Evolutionary conservation across 2,888 invertebrate genomes (phyloP), one percentile per base, ranked within the genome.

Genomic region (Amiota minor): DNA sequence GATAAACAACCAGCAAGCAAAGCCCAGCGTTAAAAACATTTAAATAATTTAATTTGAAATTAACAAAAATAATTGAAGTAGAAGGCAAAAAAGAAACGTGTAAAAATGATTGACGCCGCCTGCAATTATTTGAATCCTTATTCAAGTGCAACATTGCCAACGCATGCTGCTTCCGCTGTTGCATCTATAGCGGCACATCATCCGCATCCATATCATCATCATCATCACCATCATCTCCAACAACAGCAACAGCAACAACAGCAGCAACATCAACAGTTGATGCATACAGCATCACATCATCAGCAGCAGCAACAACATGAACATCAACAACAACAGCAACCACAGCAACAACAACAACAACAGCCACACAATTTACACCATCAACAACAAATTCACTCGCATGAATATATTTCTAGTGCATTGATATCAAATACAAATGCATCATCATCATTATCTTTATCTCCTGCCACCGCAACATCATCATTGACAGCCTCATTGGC

Each of bases 111-210:
- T 84, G 88, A 89, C 75, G 86, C 88, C 62, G 82, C 88, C 61
- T 88, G 89, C 78, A 89, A 88, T 82, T 89, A 88, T 79, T 79
- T 89, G 64, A 88, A 87, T 82, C 87, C 89, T 11, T 89, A 88
- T 73, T 77, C 85, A 8, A 79, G 79, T 16, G 79, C 80, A 23
- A 64, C 64, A 46, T 23, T 64, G 46, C 59, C 59, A 11, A 59
- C 64, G 18, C 64, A 64, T 46, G 16, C 18, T n/a, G 35, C 6
- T 35, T 35, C 35, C 35, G 46, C 64, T 9, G 45, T 64, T 10
- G 64, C 64, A 3, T 46, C 64, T 9, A 62, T 67, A n/a, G 50
- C 46, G 45, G 68, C 67, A 35, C 59, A 20, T 71, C 73, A 72
- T 56, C 76, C 20, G 68, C 74, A 75, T 71, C 78, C 47, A 11